Evolutionary conservation across 2,888 invertebrate genomes (phyloP).

Genomic region (Alsophila aescularia): DNA sequence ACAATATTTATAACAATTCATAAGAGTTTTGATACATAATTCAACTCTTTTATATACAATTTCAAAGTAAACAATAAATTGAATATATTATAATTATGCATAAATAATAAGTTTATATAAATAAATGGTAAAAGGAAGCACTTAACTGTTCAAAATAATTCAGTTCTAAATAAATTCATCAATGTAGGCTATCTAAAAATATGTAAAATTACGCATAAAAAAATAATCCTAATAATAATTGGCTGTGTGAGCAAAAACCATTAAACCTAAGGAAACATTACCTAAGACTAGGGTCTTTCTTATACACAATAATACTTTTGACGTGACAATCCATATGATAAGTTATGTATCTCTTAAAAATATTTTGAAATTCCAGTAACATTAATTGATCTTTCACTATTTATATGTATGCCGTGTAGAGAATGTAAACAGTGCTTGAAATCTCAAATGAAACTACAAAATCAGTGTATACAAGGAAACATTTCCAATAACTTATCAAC

Average conservation of each 20-base stretch:
- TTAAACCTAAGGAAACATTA: conserved; percentile 66
- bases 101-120: conserved; percentile 11
- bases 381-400: conserved; percentile 51
- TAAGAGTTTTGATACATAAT: neutral
- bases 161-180: conserved; percentile 29
- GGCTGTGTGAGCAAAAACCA: conserved; percentile 71
- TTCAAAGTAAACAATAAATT: neutral
- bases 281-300: conserved; percentile 76
- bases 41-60: conserved; percentile 13
- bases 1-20: conserved; percentile 5
- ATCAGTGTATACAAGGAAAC: too few species aligned
- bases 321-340: conserved; percentile 44
- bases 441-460: too few species aligned
- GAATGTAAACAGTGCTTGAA: conserved; percentile 1
- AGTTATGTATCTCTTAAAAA: conserved; percentile 55
- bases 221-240: conserved; percentile 39
- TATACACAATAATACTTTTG: conserved; percentile 67
- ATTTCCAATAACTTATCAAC: too few species aligned
- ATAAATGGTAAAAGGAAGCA: conserved; percentile 34
- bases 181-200: conserved; percentile 35
- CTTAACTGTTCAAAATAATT: conserved; percentile 21
- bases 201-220: conserved; percentile 36
- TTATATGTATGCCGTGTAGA: conserved; percentile 34
- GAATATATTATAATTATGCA: neutral
- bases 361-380: conserved; percentile 60